Percentiles rank a stretch among this genome's conserved stretches.
Conservation (phyloP, 2,797 vertebrate genomes). For the Fistularia commersonii region DNA sequence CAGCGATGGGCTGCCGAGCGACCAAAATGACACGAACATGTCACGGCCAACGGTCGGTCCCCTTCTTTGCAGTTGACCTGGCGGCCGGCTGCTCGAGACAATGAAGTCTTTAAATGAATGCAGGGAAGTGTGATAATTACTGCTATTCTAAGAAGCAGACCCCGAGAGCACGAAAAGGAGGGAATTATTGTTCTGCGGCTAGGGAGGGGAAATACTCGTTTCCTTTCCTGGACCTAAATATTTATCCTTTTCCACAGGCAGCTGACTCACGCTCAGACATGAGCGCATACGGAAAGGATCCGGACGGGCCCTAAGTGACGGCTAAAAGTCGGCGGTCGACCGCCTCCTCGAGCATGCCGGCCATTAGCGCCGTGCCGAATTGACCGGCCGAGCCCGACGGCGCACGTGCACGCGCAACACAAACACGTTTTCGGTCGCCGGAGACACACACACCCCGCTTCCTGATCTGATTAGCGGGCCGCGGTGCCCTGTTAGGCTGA, state of each 20-base stretch:
- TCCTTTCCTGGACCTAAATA: slow-evolving; percentile 73
- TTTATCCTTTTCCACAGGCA: slow-evolving; percentile 64
- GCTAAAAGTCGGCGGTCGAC: slow-evolving; percentile 23
- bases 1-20: no score
- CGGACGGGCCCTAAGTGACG: slow-evolving; percentile 28
- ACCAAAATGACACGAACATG: no score
- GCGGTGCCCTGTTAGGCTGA: slow-evolving; percentile 65
- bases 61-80: slow-evolving; percentile 6
- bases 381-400: slow-evolving; percentile 6
- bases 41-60: no score
- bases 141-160: slow-evolving; percentile 72
- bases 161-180: slow-evolving; percentile 64
- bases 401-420: slow-evolving; percentile 19
- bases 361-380: slow-evolving; percentile 40
- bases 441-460: slow-evolving; percentile 60
- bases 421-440: slow-evolving; percentile 11
- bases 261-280: slow-evolving; percentile 66
- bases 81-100: slow-evolving; percentile 47
- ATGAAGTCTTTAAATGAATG: slow-evolving; percentile 69
- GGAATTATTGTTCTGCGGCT: slow-evolving; percentile 78
- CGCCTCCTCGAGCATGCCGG: slow-evolving; percentile 30
- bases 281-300: slow-evolving; percentile 47
- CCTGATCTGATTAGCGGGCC: slow-evolving; percentile 77
- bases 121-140: slow-evolving; percentile 87
- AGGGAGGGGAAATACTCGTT: slow-evolving; percentile 76